phyloP scores from a whole-genome alignment of 2,888 invertebrate species.

The Anticlea derivata region DNA sequence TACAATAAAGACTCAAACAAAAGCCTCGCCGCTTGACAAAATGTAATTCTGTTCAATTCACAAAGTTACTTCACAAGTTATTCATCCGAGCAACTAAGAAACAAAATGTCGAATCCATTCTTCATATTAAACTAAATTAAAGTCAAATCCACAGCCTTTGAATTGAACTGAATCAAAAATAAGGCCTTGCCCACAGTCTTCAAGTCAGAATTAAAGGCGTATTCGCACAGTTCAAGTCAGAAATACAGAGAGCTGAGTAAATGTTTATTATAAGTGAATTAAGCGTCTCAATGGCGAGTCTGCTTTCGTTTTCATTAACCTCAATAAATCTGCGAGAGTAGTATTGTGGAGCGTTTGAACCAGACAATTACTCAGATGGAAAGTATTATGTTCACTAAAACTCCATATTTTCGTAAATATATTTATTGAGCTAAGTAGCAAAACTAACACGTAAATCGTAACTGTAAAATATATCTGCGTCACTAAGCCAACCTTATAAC shows the following conservation, averaged over 20 bases:
- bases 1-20: slow-evolving; percentile 3
- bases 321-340: slow-evolving; percentile 50
- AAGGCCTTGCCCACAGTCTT: slow-evolving; percentile 7
- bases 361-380: slow-evolving; percentile 11
- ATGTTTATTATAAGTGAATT: slow-evolving; percentile 57
- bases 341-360: slow-evolving; percentile 40
- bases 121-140: slow-evolving; percentile 19
- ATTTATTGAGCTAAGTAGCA: too few relatives aligned
- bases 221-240: slow-evolving; percentile 9
- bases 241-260: slow-evolving; percentile 13
- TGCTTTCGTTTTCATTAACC: slow-evolving; percentile 62
- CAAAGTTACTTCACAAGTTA: slow-evolving; percentile 19
- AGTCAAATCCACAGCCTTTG: slow-evolving; percentile 17
- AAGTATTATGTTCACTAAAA: too few relatives aligned
- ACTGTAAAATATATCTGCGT: too few relatives aligned
- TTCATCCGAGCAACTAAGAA: slow-evolving; percentile 17
- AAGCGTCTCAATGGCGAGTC: slow-evolving; percentile 39
- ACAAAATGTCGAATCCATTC: slow-evolving; percentile 23
- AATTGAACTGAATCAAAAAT: slow-evolving; percentile 5
- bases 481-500: too few relatives aligned
- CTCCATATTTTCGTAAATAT: too few relatives aligned
- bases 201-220: slow-evolving; percentile 8
- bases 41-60: slow-evolving; percentile 7
- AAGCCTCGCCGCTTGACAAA: slow-evolving; percentile 5
- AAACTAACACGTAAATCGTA: too few relatives aligned